phyloP scores from a whole-genome alignment of 2,888 invertebrate species.

The Drosophila nr. perissopoda region DNA sequence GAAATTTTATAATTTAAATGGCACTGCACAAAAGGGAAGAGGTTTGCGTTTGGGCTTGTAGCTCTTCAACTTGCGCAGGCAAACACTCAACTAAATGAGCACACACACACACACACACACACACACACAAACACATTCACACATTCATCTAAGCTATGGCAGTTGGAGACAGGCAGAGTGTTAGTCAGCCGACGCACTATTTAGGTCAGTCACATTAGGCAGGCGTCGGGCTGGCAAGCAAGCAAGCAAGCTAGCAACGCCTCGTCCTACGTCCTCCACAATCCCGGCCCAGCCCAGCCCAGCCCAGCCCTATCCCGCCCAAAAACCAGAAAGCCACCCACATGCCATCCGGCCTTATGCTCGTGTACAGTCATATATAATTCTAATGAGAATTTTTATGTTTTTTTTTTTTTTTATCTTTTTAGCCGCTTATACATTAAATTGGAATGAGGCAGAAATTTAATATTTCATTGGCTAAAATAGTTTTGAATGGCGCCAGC shows the following conservation, averaged over 20 bases:
- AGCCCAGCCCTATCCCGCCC: not conserved
- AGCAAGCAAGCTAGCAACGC: conserved; percentile 27
- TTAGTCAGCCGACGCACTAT: conserved; percentile 71
- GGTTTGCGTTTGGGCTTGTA: conserved; percentile 12
- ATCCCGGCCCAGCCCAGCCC: not conserved
- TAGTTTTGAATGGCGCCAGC: conserved; percentile 55
- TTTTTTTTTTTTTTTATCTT: conserved; percentile 22
- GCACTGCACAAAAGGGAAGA: conserved; percentile 32
- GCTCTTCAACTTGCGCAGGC: conserved; percentile 61
- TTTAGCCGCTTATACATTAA: conserved; percentile 31
- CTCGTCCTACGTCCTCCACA: conserved; percentile 15
- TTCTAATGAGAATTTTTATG: conserved; percentile 74
- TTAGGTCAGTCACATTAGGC: conserved; percentile 82
- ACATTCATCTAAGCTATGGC: conserved; percentile 13
- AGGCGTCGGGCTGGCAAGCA: conserved; percentile 61
- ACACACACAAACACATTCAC: conserved; percentile 6
- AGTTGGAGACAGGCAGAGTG: conserved; percentile 36
- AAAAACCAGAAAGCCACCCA: conserved; percentile 6
- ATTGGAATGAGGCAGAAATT: conserved; percentile 44
- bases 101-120: conserved; percentile 42
- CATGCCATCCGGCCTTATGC: conserved; percentile 31
- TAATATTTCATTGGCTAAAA: conserved; percentile 49
- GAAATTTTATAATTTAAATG: conserved; percentile 73
- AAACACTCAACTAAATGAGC: conserved; percentile 73
- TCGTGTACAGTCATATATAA: conserved; percentile 41